Evolutionary conservation across 2,888 invertebrate genomes (phyloP).

Genomic region (Andrena dorsata): DNA sequence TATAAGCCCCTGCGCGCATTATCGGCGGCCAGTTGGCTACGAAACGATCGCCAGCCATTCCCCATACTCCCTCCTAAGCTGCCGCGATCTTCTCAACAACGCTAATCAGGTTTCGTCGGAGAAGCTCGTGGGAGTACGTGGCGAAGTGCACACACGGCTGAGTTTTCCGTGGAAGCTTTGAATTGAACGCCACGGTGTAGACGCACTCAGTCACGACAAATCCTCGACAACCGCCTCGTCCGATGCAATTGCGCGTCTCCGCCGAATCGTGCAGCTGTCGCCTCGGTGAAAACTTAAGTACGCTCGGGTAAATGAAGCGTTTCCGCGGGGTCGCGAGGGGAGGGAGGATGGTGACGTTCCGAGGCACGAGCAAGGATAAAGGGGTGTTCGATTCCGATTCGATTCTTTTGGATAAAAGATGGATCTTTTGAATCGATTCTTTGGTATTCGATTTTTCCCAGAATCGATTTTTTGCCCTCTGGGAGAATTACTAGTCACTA

Average conservation of each 20-base stretch:
- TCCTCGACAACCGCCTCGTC: constrained; percentile 2
- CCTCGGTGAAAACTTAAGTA: constrained; percentile 1
- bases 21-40: background rate
- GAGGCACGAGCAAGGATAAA: too few species aligned
- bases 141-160: constrained; percentile 36
- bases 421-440: too few species aligned
- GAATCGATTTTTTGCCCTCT: too few species aligned
- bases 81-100: constrained; percentile 5
- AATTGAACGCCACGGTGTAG: background rate
- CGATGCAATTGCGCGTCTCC: constrained; percentile 29
- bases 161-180: constrained; percentile 47
- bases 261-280: constrained; percentile 4
- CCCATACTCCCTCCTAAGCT: too few species aligned
- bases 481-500: too few species aligned
- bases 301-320: constrained; percentile 12
- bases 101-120: constrained; percentile 50
- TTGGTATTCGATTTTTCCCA: too few species aligned
- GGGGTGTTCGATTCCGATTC: too few species aligned
- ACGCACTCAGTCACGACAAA: constrained; percentile 26
- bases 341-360: background rate
- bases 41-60: background rate
- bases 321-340: background rate
- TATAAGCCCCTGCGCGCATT: background rate
- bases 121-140: constrained; percentile 52
- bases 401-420: too few species aligned